phyloP scores from a whole-genome alignment of 1,140 invertebrate genomes.

The Microplitis demolitor region DNA sequence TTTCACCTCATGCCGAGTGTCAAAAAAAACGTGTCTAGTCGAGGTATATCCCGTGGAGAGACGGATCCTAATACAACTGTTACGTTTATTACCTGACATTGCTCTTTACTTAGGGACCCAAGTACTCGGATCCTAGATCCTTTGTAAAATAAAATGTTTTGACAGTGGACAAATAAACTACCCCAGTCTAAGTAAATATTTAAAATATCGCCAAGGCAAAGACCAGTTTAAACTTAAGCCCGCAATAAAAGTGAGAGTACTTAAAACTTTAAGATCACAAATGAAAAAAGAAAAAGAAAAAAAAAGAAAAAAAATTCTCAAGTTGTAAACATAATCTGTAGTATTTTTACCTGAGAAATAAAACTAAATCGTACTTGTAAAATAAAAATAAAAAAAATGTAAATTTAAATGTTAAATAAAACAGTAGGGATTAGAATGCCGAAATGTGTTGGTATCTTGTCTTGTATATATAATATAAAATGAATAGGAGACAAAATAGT shows the following conservation, averaged over 20 bases:
- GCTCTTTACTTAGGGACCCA: not conserved
- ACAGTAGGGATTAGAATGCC: not conserved
- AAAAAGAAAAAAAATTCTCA: not conserved
- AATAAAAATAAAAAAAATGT: too few species aligned
- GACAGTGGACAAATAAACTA: not conserved
- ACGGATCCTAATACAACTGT: too few species aligned
- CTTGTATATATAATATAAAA: slow-evolving; percentile 7
- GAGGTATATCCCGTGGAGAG: too few species aligned
- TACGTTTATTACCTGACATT: too few species aligned
- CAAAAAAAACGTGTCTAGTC: not conserved
- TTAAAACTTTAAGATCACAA: not conserved
- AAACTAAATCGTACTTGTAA: too few species aligned
- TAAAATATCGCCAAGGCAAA: not conserved
- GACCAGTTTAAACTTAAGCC: not conserved
- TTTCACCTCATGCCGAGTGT: not conserved
- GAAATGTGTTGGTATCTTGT: not conserved
- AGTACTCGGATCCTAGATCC: not conserved
- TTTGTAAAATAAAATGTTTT: not conserved
- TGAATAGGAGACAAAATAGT: slow-evolving; percentile 36
- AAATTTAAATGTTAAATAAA: not conserved
- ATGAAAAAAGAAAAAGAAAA: not conserved
- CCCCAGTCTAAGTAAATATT: not conserved
- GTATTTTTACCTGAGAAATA: too few species aligned
- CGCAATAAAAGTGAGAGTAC: slow-evolving; percentile 19
- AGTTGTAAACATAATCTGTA: not conserved